These are phyloP conservation scores for Zoanthus gigantus DNA, from an alignment of 92 coral and sea anemone genomes.

Conservation along the genomic window DNA sequence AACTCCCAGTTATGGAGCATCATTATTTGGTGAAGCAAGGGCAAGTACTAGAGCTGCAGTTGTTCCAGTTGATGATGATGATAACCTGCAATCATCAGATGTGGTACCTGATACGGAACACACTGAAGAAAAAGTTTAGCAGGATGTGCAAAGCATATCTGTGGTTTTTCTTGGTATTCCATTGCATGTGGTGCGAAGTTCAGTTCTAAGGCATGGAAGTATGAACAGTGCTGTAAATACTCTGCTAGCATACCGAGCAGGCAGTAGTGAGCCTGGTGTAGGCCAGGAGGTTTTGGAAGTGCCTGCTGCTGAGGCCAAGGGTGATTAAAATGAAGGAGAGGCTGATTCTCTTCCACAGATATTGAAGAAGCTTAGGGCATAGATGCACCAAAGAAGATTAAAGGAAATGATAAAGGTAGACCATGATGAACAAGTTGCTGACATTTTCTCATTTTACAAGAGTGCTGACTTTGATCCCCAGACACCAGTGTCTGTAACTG, in stretches of 20 bases:
- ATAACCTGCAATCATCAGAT: slow-evolving; percentile 25
- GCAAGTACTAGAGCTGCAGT: slow-evolving; percentile 27
- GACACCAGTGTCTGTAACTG: slow-evolving; percentile 51
- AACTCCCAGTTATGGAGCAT: slow-evolving; percentile 5
- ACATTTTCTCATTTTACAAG: slow-evolving; percentile 60
- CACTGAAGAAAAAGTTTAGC: slow-evolving; percentile 14
- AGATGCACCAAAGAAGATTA: slow-evolving; percentile 32
- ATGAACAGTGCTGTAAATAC: slow-evolving; percentile 16
- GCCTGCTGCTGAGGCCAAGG: slow-evolving; percentile 11
- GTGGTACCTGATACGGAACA: slow-evolving; percentile 24
- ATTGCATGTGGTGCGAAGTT: slow-evolving; percentile 12
- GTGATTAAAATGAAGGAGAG: slow-evolving; percentile 23
- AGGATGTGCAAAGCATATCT: slow-evolving; percentile 20
- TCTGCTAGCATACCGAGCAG: slow-evolving; percentile 17
- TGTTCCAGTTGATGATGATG: slow-evolving; percentile 25
- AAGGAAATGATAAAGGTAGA: slow-evolving; percentile 63
- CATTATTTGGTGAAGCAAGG: slow-evolving; percentile 19
- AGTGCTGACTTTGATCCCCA: slow-evolving; percentile 64
- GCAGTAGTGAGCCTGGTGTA: slow-evolving; percentile 24
- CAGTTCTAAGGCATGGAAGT: slow-evolving; percentile 5
- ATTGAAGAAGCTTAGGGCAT: slow-evolving; percentile 53
- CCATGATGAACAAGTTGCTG: slow-evolving; percentile 59
- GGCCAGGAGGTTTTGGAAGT: slow-evolving; percentile 32
- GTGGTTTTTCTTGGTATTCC: slow-evolving; percentile 25
- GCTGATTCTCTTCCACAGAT: slow-evolving; percentile 56